phyloP scores from a whole-genome alignment of 1,140 invertebrate species.

The Saxidomus purpurata region DNA sequence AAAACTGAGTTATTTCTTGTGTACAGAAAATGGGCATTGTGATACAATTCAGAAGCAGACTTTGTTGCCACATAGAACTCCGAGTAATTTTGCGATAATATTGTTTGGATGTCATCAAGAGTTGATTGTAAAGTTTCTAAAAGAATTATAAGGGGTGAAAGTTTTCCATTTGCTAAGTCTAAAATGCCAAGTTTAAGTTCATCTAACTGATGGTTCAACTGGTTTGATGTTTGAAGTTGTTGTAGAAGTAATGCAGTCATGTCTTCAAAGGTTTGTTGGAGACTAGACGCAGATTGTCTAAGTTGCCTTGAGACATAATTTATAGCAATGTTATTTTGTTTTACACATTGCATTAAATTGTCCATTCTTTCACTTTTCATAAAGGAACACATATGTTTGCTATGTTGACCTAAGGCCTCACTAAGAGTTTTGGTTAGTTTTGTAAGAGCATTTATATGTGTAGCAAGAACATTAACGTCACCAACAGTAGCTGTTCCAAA shows the following conservation, averaged over 20 bases:
- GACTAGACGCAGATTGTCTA: neutral
- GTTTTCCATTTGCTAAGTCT: slow-evolving; percentile 35
- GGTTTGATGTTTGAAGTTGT: neutral
- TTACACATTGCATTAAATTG: slow-evolving; percentile 23
- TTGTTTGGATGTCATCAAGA: neutral
- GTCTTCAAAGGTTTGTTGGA: neutral
- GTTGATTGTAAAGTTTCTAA: neutral
- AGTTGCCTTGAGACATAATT: neutral
- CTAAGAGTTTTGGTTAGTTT: neutral
- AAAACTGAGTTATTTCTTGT: neutral
- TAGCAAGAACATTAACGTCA: slow-evolving; percentile 37
- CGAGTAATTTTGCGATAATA: neutral
- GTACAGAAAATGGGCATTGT: neutral
- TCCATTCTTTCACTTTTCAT: slow-evolving; percentile 22
- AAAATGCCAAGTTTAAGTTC: slow-evolving; percentile 33
- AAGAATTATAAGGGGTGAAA: slow-evolving; percentile 19
- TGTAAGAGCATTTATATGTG: slow-evolving; percentile 22
- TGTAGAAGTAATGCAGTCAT: neutral
- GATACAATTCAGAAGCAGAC: slow-evolving; percentile 3
- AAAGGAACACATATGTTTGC: slow-evolving; percentile 18
- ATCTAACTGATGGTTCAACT: slow-evolving; percentile 20
- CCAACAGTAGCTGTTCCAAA: slow-evolving; percentile 31
- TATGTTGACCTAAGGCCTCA: slow-evolving; percentile 36
- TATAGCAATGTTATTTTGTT: slow-evolving; percentile 22
- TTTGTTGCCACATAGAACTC: neutral